Evolutionary conservation across 2,113 vertebrate genomes (phyloP), one percentile per base, ranked within the genome.

Genomic region (Myrmecophaga tridactyla): DNA sequence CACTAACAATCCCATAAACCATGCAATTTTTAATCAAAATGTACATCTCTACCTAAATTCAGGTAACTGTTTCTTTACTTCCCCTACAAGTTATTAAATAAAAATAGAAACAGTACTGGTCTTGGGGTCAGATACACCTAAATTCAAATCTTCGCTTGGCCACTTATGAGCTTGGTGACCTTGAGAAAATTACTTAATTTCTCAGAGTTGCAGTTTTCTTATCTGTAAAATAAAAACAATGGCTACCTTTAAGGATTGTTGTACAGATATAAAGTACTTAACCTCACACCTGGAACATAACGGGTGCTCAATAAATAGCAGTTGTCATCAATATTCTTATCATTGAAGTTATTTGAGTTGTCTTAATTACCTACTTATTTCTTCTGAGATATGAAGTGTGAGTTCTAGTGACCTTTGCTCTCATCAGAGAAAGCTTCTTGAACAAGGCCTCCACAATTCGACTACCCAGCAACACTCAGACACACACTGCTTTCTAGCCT

Each of bases 101-200:
- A 94, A 95, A 95, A 95, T 21, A 93, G 63, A 95, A 96, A 94
- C 25, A 80, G 34, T 83, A 70, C 53, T 95, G 51, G 41, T 53
- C 70, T 86, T 83, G 34, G 39, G 17, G 67, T 92, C 76, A 92
- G 39, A 94, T 56, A 92, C 86, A 95, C 17, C n/a, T 94, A 86
- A 91, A 70, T 89, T 94, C 84, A 97, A 96, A 95, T 92, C 36
- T 53, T 77, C 21, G n/a, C 60, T 91, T 81, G 67, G 63, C 18
- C 53, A 90, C 20, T 65, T n/a, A 25, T 14, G 23, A 48, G 41
- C 60, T n/a, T n/a, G 21, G 29, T 48, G 43, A 67, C 53, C 56
- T 73, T 97, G 18, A 36, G 60, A 84, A 93, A 94, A 95, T 70
- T 80, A 96, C 31, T 95, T 91, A 96, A 76, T 70, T 77, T 94